phyloP scores from a whole-genome alignment of 2,113 vertebrate species.

The Osmerus mordax region DNA sequence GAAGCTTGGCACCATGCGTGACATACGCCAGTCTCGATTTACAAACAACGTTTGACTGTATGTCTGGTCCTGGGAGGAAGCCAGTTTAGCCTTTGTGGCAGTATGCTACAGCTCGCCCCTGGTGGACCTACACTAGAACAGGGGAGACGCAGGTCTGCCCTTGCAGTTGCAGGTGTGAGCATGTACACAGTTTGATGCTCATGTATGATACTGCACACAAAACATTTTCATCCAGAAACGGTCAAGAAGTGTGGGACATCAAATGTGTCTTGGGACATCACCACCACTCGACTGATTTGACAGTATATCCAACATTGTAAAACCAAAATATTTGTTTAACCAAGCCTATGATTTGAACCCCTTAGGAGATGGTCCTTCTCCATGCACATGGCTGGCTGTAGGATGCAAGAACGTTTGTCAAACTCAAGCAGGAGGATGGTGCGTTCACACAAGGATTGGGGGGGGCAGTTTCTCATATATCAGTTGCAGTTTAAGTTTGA shows the following conservation, averaged over 20 bases:
- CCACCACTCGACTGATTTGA: not conserved
- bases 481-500: no score
- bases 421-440: no score
- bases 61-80: constrained; percentile 2
- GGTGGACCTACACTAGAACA: constrained; percentile 14
- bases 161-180: constrained; percentile 22
- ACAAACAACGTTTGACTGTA: not conserved
- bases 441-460: no score
- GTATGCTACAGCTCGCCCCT: not conserved
- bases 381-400: no score
- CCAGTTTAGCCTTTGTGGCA: not conserved
- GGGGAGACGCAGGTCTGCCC: not conserved
- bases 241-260: not conserved
- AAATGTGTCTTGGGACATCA: not conserved
- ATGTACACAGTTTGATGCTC: constrained; percentile 23
- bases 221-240: not conserved
- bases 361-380: no score
- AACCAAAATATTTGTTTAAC: no score
- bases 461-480: no score
- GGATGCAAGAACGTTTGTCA: no score
- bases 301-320: no score
- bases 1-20: no score
- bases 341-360: no score
- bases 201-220: constrained; percentile 21
- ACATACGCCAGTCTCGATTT: no score